Evolutionary conservation across 2,113 vertebrate species (phyloP).

Genomic region (Amazona guildingii): DNA sequence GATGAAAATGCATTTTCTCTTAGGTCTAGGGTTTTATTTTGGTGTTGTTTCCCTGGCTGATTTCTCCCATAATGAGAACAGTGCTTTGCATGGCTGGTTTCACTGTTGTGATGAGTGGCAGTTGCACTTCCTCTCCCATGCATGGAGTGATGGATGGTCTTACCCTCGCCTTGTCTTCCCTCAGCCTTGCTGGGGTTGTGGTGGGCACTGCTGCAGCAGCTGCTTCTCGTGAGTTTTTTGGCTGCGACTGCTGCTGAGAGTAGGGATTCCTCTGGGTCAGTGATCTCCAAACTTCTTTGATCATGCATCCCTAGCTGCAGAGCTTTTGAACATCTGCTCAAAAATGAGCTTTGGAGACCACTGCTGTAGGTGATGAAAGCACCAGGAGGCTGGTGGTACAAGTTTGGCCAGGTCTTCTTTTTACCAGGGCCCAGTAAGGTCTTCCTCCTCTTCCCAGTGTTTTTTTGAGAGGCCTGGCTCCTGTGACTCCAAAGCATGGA

Average conservation of each 20-base stretch:
- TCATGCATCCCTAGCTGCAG: background rate
- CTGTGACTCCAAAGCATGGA: background rate
- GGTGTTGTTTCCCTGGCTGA: background rate
- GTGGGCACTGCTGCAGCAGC: background rate
- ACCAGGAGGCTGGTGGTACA: background rate
- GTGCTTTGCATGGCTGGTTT: background rate
- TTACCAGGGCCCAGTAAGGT: background rate
- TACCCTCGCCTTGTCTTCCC: rapidly evolving
- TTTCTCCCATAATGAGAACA: background rate
- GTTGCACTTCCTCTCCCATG: background rate
- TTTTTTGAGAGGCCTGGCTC: background rate
- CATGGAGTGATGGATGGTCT: background rate
- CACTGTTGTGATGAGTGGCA: background rate
- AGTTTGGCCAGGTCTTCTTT: background rate
- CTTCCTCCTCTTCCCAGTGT: background rate
- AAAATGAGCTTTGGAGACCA: background rate
- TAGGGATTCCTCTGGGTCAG: background rate
- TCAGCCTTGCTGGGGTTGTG: background rate
- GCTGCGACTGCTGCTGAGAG: background rate
- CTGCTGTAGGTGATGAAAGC: background rate
- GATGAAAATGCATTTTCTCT: background rate
- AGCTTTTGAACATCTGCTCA: background rate
- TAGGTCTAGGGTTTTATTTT: background rate
- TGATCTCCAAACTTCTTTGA: background rate
- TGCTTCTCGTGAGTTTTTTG: background rate